Base-by-base conservation (phyloP, 2,797 vertebrate species). In the Chelon labrosus region DNA sequence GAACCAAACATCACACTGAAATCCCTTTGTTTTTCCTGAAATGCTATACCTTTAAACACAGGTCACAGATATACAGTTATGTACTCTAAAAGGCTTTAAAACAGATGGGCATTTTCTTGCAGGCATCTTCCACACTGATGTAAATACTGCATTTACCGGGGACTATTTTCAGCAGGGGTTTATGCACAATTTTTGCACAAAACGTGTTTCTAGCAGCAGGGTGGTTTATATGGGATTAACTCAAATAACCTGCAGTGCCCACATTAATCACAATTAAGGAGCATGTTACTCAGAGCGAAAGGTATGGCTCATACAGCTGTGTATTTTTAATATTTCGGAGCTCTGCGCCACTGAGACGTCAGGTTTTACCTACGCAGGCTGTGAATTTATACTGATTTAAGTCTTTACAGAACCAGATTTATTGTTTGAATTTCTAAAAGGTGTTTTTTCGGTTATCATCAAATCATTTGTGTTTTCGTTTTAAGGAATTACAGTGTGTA, bases 91-190 rank as follows among this genome's bases (percentile, higher is more conserved):
- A 47, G 19, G 50, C 44, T 56, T 39, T 20, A 44, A 6, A 65
- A 65, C 54, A 64, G 12, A 2, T 54, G 4, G 13, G 44, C 9
- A 17, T 12, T 42, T 65, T 67, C 53, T 7, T 39, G 3, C n/a
- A 22, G 4, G 8, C 22, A 25, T 59, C 56, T 47, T 4, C 70
- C 20, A 66, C 67, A 65, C 22, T 47, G 46, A 49, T 46, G 37
- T 46, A 65, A 66, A 60, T n/a, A 1, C 3, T 60, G 46, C 19
- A 44, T 65, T 49, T 79, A 44, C 67, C 39, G 12, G 42, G 6
- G 39, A 65, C n/a, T 68, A 62, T 62, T 74, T 77, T 63, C 51
- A 65, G 66, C n/a, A n/a, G 49, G 1, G 2, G 35, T 73, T 77
- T 14, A 65, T 46, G 49, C 19, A 55, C 0, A 42, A 65, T 62